Base-by-base conservation (phyloP, 1,140 invertebrate species). In the Solen grandis region DNA sequence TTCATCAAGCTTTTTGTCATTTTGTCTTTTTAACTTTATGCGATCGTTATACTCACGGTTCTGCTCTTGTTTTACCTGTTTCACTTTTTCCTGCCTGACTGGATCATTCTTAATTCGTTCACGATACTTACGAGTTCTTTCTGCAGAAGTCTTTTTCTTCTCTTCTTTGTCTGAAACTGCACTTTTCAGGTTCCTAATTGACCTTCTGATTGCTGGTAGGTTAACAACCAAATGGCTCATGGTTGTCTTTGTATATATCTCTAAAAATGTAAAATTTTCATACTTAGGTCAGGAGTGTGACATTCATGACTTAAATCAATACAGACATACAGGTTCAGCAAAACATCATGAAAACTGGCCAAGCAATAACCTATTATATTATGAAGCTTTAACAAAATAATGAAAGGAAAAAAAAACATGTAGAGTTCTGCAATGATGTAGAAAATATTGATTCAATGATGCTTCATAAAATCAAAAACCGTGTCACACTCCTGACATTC, bases 91-190 rank as follows among this genome's bases (percentile, higher is more conserved):
- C 22, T 72, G 31, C 0, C 36, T n/a, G 8, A 14, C 25, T 31
- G 69, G 69, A 25, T 72, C 69, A 72, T 57, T 72, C 36, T 72
- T 72, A 36, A 72, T 29, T 54, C 36, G 33, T 72, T 72, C 52
- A 25, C 69, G 52, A 54, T 72, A 57, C 36, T 72, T 57, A 22
- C 52, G 2, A n/a, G 25, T 36, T 29, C 69, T 13, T 57, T 72
- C 69, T 57, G n/a, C 50, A 46, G 38, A 68, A 25, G 29, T 36
- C 25, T 68, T 68, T 46, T 8, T 31, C 50, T 29, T 68, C 3
- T 68, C 50, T 16, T 46, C 63, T 2, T 41, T 5, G 2, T 46
- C 36, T 14, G 29, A 36, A 5, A 14, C n/a, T 65, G 62, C 22
- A 31, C 19, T 14, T 31, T 65, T 35, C 41, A n/a, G 31, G 5